Conservation (phyloP, 2,113 vertebrate species). For the Malurus melanocephalus region DNA sequence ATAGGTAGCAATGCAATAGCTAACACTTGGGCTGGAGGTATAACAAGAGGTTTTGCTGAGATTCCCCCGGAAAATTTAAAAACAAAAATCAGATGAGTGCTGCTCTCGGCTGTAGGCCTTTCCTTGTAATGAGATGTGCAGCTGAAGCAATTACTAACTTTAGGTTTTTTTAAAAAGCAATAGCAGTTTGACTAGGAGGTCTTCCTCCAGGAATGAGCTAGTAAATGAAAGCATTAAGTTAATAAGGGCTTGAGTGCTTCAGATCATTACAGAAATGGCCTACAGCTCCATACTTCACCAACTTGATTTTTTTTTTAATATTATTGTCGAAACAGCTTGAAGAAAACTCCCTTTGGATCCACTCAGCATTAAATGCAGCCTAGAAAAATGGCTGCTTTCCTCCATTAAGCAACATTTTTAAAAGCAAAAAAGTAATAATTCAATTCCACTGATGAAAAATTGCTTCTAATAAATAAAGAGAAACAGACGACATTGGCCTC, state of each 20-base stretch:
- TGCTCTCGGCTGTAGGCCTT: constrained; percentile 18
- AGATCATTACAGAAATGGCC: constrained; percentile 53
- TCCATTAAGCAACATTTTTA: background rate
- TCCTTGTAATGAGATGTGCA: constrained; percentile 12
- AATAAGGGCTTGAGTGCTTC: constrained; percentile 55
- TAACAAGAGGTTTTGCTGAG: background rate
- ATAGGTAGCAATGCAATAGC: background rate
- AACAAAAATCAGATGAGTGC: background rate
- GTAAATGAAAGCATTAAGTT: constrained; percentile 63
- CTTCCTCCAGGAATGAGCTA: constrained; percentile 47
- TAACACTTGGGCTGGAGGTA: background rate
- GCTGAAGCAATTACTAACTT: constrained; percentile 46
- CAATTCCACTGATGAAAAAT: constrained; percentile 32
- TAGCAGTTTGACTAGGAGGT: constrained; percentile 39
- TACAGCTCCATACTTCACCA: constrained; percentile 27
- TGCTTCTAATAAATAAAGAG: constrained; percentile 3
- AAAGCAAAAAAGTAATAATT: constrained; percentile 24
- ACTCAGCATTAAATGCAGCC: background rate
- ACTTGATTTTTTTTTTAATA: constrained; percentile 13
- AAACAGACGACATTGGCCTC: background rate
- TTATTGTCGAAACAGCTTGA: constrained; percentile 14
- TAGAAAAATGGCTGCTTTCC: constrained; percentile 19
- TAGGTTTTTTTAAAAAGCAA: constrained; percentile 5
- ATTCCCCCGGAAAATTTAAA: background rate
- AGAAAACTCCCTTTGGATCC: constrained; percentile 12